Conservation (phyloP, 1,140 invertebrate species). For the Heliconius hewitsoni region DNA sequence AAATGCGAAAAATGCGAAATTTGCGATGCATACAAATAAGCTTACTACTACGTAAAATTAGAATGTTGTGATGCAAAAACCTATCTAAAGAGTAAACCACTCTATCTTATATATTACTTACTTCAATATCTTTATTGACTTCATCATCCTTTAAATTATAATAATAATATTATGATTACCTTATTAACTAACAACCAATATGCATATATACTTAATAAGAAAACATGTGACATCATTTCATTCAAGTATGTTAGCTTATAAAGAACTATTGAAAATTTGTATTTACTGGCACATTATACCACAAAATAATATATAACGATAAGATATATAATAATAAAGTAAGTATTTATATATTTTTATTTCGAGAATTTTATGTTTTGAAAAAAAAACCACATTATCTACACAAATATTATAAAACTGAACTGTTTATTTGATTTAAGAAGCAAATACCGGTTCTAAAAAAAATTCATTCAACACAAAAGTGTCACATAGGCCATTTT, state of each 20-base stretch:
- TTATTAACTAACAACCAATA: neutral
- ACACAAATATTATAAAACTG: too few species aligned
- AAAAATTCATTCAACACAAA: too few species aligned
- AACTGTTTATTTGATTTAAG: too few species aligned
- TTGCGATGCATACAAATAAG: neutral
- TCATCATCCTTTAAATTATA: neutral
- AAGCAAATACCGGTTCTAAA: too few species aligned
- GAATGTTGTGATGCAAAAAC: neutral
- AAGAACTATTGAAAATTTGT: neutral
- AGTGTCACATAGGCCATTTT: too few species aligned
- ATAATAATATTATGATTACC: neutral
- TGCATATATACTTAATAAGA: neutral
- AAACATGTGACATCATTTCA: constrained; percentile 2
- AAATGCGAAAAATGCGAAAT: too few species aligned
- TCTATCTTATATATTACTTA: neutral
- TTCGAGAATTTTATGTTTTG: too few species aligned
- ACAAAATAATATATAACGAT: too few species aligned
- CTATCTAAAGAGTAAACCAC: neutral
- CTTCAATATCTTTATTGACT: neutral
- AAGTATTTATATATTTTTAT: too few species aligned
- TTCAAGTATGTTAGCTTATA: neutral
- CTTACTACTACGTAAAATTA: neutral
- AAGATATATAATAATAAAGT: too few species aligned
- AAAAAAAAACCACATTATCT: too few species aligned
- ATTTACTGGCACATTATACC: neutral